These are phyloP conservation scores for Pseudomyrmex flavicornis DNA, from an alignment of 1,140 invertebrate genomes.

Conservation along the genomic window DNA sequence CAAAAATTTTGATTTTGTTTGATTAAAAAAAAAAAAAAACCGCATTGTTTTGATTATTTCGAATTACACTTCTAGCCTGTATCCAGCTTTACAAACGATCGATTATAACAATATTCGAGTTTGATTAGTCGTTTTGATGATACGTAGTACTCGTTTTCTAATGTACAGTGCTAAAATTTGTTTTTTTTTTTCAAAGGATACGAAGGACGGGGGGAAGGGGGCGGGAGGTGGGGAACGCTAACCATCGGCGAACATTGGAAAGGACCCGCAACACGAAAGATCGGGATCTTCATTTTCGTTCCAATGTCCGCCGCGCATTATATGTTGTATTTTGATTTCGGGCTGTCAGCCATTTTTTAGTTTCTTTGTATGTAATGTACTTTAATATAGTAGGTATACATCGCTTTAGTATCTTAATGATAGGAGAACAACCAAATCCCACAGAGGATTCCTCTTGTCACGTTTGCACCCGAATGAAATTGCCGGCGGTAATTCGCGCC, in stretches of 20 bases:
- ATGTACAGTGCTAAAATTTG: slow-evolving; percentile 8
- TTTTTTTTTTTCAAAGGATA: slow-evolving; percentile 6
- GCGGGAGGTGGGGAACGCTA: slow-evolving; percentile 60
- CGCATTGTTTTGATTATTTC: slow-evolving; percentile 32
- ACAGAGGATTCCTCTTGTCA: slow-evolving; percentile 19
- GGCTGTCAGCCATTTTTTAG: slow-evolving; percentile 75
- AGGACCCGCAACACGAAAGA: slow-evolving; percentile 47
- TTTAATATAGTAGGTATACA: slow-evolving; percentile 52
- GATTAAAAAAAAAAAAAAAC: slow-evolving; percentile 20
- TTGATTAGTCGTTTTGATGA: slow-evolving; percentile 52
- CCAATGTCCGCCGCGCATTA: slow-evolving; percentile 68
- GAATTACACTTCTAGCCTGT: slow-evolving; percentile 43
- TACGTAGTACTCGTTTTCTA: background rate
- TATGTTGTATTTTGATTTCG: slow-evolving; percentile 77
- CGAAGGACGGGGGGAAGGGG: background rate
- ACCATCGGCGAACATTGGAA: slow-evolving; percentile 71
- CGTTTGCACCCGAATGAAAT: slow-evolving; percentile 16
- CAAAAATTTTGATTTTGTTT: slow-evolving; percentile 45
- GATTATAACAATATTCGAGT: slow-evolving; percentile 27
- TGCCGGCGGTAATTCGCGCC: slow-evolving; percentile 3
- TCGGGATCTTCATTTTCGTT: slow-evolving; percentile 37
- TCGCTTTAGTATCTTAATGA: slow-evolving; percentile 61
- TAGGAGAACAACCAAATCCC: slow-evolving; percentile 33
- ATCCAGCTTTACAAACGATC: slow-evolving; percentile 61
- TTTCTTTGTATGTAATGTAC: slow-evolving; percentile 44